phyloP scores from a whole-genome alignment of 2,113 vertebrate genomes.

The Meleagris gallopavo region DNA sequence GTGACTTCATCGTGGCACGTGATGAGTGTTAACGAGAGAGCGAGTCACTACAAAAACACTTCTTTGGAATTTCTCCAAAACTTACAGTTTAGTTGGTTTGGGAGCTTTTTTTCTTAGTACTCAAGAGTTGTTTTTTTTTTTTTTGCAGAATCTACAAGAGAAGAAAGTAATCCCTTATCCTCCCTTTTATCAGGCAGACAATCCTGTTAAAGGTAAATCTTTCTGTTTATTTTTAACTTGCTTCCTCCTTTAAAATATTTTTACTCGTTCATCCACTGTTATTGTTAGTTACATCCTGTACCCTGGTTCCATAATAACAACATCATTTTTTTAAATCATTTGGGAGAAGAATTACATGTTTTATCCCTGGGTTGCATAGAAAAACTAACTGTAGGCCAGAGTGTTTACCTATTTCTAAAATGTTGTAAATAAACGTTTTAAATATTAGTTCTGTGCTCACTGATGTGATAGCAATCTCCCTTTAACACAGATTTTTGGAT shows the following conservation, averaged over 20 bases:
- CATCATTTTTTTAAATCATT: background rate
- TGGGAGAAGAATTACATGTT: background rate
- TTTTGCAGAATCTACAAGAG: slow-evolving; percentile 87
- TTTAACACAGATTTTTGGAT: background rate
- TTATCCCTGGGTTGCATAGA: background rate
- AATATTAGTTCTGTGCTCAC: background rate
- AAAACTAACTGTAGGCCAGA: background rate
- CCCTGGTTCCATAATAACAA: background rate
- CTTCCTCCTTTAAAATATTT: background rate
- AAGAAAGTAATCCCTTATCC: slow-evolving; percentile 94
- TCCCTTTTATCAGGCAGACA: slow-evolving; percentile 89
- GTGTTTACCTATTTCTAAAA: background rate
- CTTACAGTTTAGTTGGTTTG: background rate
- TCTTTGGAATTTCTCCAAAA: background rate
- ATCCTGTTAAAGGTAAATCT: slow-evolving; percentile 90
- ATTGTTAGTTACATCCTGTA: background rate
- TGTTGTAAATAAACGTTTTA: background rate
- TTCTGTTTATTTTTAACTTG: background rate
- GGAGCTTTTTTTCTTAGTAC: background rate
- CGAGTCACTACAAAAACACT: background rate
- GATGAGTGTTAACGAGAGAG: background rate
- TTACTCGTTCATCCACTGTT: background rate
- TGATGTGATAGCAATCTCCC: background rate
- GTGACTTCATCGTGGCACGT: background rate
- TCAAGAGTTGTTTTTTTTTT: background rate